These are phyloP conservation scores for Sarcophaga rosellei DNA, from an alignment of 2,888 invertebrate genomes.

Conservation along the genomic window DNA sequence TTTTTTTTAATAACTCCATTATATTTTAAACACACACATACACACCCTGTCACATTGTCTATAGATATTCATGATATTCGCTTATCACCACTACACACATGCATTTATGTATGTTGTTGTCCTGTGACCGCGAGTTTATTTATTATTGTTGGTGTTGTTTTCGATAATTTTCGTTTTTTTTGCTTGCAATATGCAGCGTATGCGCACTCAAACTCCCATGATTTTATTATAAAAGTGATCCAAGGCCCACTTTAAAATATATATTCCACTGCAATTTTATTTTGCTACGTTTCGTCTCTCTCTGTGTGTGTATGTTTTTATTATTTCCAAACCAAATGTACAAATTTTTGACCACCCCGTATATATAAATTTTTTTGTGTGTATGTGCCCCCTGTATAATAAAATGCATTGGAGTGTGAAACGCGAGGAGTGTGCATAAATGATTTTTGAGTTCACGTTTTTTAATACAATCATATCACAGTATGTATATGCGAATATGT, in stretches of 20 bases:
- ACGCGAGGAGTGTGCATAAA: neutral
- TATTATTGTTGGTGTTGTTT: neutral
- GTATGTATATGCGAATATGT: constrained; percentile 4
- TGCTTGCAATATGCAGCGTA: constrained; percentile 53
- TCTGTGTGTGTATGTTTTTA: neutral
- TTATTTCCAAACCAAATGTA: constrained; percentile 16
- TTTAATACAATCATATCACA: constrained; percentile 42
- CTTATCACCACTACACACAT: constrained; percentile 3
- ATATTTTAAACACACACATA: neutral
- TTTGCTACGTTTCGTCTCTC: too few species aligned
- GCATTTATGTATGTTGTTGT: constrained; percentile 27
- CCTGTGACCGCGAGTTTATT: constrained; percentile 46
- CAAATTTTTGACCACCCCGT: constrained; percentile 8
- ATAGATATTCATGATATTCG: constrained; percentile 38
- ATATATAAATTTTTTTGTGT: neutral
- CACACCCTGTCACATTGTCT: constrained; percentile 14
- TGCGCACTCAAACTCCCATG: constrained; percentile 64
- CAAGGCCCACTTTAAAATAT: constrained; percentile 55
- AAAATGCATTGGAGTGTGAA: neutral
- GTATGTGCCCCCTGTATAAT: too few species aligned
- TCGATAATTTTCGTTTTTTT: neutral
- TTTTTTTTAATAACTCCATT: neutral
- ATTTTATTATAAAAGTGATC: constrained; percentile 38
- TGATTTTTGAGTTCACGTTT: constrained; percentile 40
- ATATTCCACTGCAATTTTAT: neutral